Base-by-base conservation (phyloP, 2,888 invertebrate species). In the Germaria angustata region DNA sequence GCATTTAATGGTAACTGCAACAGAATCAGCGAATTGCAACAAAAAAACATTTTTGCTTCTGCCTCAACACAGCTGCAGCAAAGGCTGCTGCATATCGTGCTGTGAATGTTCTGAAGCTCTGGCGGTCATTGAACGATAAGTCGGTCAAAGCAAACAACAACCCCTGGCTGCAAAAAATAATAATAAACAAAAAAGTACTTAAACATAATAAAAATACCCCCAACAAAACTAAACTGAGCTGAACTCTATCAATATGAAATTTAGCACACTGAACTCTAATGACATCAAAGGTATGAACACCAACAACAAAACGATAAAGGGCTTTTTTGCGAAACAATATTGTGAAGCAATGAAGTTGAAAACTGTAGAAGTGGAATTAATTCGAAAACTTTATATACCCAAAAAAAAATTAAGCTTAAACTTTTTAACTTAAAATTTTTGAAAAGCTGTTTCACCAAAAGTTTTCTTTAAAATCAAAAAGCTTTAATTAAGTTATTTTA, bases 81-180 rank as follows among this genome's bases (percentile, higher is more conserved):
- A 55, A 53, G 53, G 53, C 53, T 77, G 77, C 69, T 69, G 77
- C 53, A 75, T 66, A 32, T 61, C 24, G 15, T 24, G 49, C 15
- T 71, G 22, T 49, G 22, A 85, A 82, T 85, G 84, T 69, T 59
- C 59, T 85, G 36, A 44, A 44, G 53, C 63, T 88, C 89, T 75
- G 75, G 44, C 75, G 82, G 82, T 79, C 89, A 88, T 85, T 85
- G 90, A 83, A 86, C 91, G 86, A 61, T 72, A 90, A 87, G 80
- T 90, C 82, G 91, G 91, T 90, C 91, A 91, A 90, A 91, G 90
- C 90, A 89, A 90, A 88, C 87, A 87, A 86, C 89, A 89, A 88
- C 88, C 89, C 88, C 88, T 87, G 89, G 88, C 84, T 86, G 87
- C 86, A 87, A 87, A 86, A 85, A 84, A 85, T n/a, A 51, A 15